Base-by-base conservation (phyloP, 2,797 vertebrate species). In the Lophius americanus region DNA sequence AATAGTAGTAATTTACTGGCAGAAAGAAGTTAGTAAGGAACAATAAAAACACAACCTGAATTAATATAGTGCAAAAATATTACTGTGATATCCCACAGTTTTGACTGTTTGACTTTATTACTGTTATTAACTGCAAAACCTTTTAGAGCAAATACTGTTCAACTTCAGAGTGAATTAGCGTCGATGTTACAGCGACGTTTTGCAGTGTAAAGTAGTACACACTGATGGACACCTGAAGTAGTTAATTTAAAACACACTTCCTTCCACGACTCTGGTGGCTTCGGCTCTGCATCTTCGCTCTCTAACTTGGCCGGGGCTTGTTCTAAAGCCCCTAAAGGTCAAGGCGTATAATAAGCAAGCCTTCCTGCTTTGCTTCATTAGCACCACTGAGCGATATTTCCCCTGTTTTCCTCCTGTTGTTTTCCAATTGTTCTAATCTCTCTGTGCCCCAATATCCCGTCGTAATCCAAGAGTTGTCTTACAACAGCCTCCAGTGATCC, bases 341-440 rank as follows among this genome's bases (percentile, higher is more conserved):
- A 88, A 62, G 71, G 64, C 9, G 64, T 81, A 86, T 90, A 87
- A 90, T 88, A 76, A 85, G 67, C 84, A 64, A 61, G 70, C 60
- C 76, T 85, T 75, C 68, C 77, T 9, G 74, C 57, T 79, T 76
- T 75, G 81, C 81, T 83, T 88, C 86, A 89, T 89, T 87, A 88
- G 89, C 86, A 53, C 80, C 76, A 51, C 79, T 68, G 81, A 86
- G 78, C 72, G 53, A 84, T 81, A 84, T 76, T 86, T 84, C 78
- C 77, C 68, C 62, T 68, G 64, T 64, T 80, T 81, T 85, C 66
- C 73, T 79, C 82, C 86, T 73, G 81, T 83, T 88, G 85, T 86
- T 87, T 85, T 86, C 80, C 85, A 91, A 83, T 85, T 80, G 82
- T 75, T 71, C 74, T 89, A 89, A 90, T 92, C 89, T 89, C 69